Conservation (phyloP, 2,888 invertebrate species). For the Ceramica pisi region DNA sequence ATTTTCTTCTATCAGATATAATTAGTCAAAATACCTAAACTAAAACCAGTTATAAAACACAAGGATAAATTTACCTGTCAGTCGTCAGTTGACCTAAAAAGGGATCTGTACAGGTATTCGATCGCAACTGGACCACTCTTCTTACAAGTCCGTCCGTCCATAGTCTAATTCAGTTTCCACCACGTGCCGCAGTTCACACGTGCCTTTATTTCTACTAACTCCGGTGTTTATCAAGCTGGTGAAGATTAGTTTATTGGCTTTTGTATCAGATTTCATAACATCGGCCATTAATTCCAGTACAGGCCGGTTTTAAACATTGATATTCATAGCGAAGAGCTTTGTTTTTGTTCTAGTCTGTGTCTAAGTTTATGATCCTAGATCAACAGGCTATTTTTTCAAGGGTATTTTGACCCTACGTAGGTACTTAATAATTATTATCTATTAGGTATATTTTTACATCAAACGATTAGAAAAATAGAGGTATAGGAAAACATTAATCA, state of each 20-base stretch:
- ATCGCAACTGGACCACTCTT: background rate
- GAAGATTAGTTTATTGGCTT: constrained; percentile 36
- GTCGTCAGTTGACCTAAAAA: background rate
- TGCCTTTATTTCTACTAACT: constrained; percentile 25
- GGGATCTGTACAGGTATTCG: background rate
- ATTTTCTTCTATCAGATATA: too few relatives aligned
- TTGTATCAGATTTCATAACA: constrained; percentile 30
- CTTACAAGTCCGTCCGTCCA: background rate
- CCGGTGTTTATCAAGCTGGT: constrained; percentile 25
- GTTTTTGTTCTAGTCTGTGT: background rate
- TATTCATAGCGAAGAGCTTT: constrained; percentile 20
- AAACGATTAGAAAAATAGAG: background rate
- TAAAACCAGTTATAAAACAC: too few relatives aligned
- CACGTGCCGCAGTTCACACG: constrained; percentile 20
- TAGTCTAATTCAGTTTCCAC: constrained; percentile 8
- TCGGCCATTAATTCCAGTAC: constrained; percentile 16
- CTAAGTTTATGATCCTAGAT: background rate
- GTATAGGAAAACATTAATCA: background rate
- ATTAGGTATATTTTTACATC: background rate
- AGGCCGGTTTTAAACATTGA: constrained; percentile 33
- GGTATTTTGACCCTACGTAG: background rate
- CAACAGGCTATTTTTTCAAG: too few relatives aligned
- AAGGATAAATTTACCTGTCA: too few relatives aligned
- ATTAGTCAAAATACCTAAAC: too few relatives aligned
- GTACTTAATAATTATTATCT: background rate